Conservation (phyloP, 1,140 invertebrate genomes). For the Spodoptera frugiperda region DNA sequence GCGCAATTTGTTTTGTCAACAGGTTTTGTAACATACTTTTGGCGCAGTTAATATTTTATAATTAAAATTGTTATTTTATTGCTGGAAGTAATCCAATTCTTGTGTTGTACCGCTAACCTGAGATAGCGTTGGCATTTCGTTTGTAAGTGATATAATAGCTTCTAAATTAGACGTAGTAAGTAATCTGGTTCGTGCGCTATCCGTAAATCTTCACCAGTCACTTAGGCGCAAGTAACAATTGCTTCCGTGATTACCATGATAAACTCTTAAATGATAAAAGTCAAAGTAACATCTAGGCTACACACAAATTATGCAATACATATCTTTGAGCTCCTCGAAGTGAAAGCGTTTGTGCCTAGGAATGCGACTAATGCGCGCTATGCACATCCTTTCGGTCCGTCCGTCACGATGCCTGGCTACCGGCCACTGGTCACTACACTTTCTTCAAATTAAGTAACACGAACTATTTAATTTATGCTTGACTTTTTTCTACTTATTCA, state of each 20-base stretch:
- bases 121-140: no score
- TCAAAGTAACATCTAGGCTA: constrained; percentile 26
- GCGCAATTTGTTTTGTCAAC: constrained; percentile 44
- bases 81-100: background rate
- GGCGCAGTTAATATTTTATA: constrained; percentile 6
- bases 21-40: constrained; percentile 23
- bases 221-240: constrained; percentile 10
- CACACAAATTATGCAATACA: constrained; percentile 51
- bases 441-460: constrained; percentile 37
- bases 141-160: no score
- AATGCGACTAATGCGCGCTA: constrained; percentile 48
- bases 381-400: constrained; percentile 53
- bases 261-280: background rate
- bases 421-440: constrained; percentile 24
- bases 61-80: constrained; percentile 8
- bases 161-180: no score
- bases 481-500: background rate
- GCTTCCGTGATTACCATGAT: constrained; percentile 18
- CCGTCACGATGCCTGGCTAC: constrained; percentile 44
- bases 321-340: constrained; percentile 43
- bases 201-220: constrained; percentile 8
- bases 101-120: no score
- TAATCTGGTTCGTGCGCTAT: background rate
- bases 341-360: constrained; percentile 46
- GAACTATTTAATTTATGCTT: background rate